Conservation (phyloP, 2,888 invertebrate genomes). For the Parnassius apollo region DNA sequence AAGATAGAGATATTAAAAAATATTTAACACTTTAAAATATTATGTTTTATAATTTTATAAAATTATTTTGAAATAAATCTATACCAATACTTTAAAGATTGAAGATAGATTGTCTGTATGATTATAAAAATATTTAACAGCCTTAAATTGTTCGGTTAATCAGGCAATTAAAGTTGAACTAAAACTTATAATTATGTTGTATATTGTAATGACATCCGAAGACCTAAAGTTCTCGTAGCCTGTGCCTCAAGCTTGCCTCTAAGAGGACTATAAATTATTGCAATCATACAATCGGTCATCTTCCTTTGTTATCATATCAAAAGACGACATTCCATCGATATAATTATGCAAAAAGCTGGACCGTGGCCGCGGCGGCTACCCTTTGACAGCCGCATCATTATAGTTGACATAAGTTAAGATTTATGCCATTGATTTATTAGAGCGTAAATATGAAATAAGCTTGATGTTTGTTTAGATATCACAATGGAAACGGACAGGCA, state of each 20-base stretch:
- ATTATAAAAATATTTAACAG: not conserved
- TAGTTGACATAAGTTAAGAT: constrained; percentile 76
- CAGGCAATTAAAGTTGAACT: constrained; percentile 15
- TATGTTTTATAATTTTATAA: too few species aligned
- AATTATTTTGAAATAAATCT: too few species aligned
- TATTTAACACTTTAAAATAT: not conserved
- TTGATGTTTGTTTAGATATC: constrained; percentile 27
- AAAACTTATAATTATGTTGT: not conserved
- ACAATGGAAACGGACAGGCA: constrained; percentile 10
- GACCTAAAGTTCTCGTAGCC: constrained; percentile 50
- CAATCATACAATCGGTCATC: constrained; percentile 71
- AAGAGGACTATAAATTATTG: constrained; percentile 60
- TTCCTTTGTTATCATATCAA: constrained; percentile 78
- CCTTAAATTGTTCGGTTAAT: constrained; percentile 22
- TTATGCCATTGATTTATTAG: constrained; percentile 71
- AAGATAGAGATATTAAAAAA: not conserved
- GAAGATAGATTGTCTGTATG: not conserved
- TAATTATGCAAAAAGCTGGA: constrained; percentile 80
- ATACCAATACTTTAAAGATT: too few species aligned
- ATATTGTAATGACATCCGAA: constrained; percentile 24
- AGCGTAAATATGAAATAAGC: constrained; percentile 62
- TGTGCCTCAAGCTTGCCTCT: constrained; percentile 38
- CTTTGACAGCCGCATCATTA: constrained; percentile 77
- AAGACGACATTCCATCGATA: constrained; percentile 70
- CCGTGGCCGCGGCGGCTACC: constrained; percentile 68